Percentiles rank a stretch among this genome's conserved stretches.
phyloP scores from a whole-genome alignment of 2,888 invertebrate genomes.

The Cheilosia soror region DNA sequence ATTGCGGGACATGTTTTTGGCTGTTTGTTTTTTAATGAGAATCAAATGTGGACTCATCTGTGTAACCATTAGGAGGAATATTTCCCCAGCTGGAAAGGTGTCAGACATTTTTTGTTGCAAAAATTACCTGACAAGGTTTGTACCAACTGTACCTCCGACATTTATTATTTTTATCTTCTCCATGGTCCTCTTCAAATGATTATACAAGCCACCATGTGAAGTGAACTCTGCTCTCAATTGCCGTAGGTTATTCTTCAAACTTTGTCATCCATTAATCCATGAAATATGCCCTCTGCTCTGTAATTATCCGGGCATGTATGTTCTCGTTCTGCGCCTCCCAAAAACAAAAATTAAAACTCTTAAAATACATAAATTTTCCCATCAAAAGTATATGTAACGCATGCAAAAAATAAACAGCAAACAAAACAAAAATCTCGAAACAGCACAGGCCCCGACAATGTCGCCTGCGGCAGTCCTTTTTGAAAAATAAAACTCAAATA shows the following conservation, averaged over 20 bases:
- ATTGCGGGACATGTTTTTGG: slow-evolving; percentile 26
- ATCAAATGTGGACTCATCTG: slow-evolving; percentile 1
- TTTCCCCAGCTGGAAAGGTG: too few relatives aligned
- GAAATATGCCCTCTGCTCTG: slow-evolving; percentile 37
- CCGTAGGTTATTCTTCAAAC: slow-evolving; percentile 55
- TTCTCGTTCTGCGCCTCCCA: slow-evolving; percentile 13
- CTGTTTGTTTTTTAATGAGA: slow-evolving; percentile 1
- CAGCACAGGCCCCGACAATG: slow-evolving; percentile 47
- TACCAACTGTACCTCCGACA: too few relatives aligned
- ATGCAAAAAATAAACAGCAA: slow-evolving; percentile 5
- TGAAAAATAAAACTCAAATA: slow-evolving; percentile 18
- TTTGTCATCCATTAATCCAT: slow-evolving; percentile 68
- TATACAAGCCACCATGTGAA: slow-evolving; percentile 11
- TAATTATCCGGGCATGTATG: slow-evolving; percentile 64
- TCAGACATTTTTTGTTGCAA: too few relatives aligned
- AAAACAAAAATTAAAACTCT: not conserved
- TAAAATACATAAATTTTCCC: slow-evolving; percentile 47
- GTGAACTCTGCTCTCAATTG: slow-evolving; percentile 15
- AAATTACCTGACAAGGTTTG: too few relatives aligned
- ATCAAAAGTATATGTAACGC: slow-evolving; percentile 26
- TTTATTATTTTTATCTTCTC: not conserved
- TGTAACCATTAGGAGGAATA: not conserved
- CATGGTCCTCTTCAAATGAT: not conserved
- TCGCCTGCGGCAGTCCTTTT: slow-evolving; percentile 60
- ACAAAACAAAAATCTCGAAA: slow-evolving; percentile 34